phyloP scores from a whole-genome alignment of 2,797 vertebrate genomes.

The Erethizon dorsatum region DNA sequence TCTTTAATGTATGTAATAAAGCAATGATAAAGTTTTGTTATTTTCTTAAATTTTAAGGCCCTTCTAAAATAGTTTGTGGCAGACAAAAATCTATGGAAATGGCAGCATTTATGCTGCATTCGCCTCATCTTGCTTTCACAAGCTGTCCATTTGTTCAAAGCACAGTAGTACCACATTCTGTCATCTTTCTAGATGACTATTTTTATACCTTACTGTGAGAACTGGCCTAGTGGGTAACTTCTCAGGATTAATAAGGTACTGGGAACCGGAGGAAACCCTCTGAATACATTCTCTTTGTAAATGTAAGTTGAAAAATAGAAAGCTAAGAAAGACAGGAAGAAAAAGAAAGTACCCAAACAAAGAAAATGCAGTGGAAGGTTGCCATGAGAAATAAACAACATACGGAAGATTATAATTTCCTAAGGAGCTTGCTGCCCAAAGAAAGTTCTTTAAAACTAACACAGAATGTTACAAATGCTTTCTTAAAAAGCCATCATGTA shows the following conservation, averaged over 20 bases:
- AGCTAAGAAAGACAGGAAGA: slow-evolving; percentile 96
- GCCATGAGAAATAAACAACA: slow-evolving; percentile 88
- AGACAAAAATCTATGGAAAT: slow-evolving; percentile 88
- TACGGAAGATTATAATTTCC: slow-evolving; percentile 81
- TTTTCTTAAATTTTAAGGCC: slow-evolving; percentile 75
- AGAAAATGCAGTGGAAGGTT: slow-evolving; percentile 91
- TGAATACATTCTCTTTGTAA: slow-evolving; percentile 90
- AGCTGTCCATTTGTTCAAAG: slow-evolving; percentile 84
- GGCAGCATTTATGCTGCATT: slow-evolving; percentile 84
- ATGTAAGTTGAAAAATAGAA: slow-evolving; percentile 91
- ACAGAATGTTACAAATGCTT: slow-evolving; percentile 37
- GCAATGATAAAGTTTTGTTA: neutral
- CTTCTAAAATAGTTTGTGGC: slow-evolving; percentile 79
- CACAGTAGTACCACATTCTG: slow-evolving; percentile 86
- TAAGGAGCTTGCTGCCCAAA: slow-evolving; percentile 77
- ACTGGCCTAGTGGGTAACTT: slow-evolving; percentile 90
- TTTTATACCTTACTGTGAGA: slow-evolving; percentile 92
- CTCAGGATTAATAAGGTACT: slow-evolving; percentile 90
- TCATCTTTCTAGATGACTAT: slow-evolving; percentile 89
- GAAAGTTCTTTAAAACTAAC: slow-evolving; percentile 56
- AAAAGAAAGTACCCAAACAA: slow-evolving; percentile 91
- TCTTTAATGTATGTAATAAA: slow-evolving; percentile 8
- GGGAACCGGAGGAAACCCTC: slow-evolving; percentile 90
- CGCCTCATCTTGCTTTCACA: slow-evolving; percentile 81
- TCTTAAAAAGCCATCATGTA: slow-evolving; percentile 66